Evolutionary conservation across 2,113 vertebrate species (phyloP).

Genomic region (Athene cunicularia): DNA sequence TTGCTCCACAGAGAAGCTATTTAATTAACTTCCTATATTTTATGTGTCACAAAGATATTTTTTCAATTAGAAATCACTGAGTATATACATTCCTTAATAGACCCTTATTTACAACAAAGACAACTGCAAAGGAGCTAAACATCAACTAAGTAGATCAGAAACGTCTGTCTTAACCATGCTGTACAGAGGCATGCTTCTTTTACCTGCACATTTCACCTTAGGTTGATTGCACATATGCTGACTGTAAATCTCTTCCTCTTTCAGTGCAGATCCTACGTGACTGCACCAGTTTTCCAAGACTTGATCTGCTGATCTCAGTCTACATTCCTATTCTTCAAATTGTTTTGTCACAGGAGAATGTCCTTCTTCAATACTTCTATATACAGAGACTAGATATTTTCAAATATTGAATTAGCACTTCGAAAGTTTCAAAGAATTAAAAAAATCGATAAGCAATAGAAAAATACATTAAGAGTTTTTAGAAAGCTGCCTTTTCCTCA

Average conservation of each 20-base stretch:
- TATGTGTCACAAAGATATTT: not conserved
- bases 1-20: not conserved
- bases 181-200: not conserved
- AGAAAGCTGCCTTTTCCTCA: not conserved
- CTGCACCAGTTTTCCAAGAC: constrained; percentile 18
- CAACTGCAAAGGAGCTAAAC: not conserved
- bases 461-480: not conserved
- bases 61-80: not conserved
- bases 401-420: constrained; percentile 19
- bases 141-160: not conserved
- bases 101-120: not conserved
- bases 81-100: not conserved
- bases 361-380: constrained; percentile 16
- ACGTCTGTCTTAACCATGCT: not conserved
- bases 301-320: not conserved
- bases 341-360: not conserved
- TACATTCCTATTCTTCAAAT: constrained; percentile 22
- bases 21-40: not conserved
- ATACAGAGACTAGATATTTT: constrained; percentile 57
- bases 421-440: not conserved
- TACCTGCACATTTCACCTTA: constrained; percentile 39
- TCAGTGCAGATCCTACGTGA: not conserved
- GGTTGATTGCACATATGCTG: not conserved
- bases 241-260: constrained; percentile 35
- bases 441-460: not conserved